Conservation (phyloP, 2,113 vertebrate species). For the Mesitornis unicolor region DNA sequence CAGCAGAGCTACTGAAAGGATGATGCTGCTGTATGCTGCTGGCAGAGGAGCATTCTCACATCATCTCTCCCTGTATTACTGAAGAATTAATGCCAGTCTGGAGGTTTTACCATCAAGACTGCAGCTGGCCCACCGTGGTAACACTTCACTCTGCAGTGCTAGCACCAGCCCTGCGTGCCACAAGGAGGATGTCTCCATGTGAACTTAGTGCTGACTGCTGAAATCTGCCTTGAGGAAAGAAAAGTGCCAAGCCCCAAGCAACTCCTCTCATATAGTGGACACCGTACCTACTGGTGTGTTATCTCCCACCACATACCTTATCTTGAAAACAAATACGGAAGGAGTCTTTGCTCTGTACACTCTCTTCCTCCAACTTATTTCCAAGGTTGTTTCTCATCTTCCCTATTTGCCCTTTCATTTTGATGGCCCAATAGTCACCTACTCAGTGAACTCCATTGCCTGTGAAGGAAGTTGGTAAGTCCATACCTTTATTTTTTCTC, state of each 20-base stretch:
- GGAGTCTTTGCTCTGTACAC: neutral
- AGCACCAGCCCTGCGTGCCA: too few relatives aligned
- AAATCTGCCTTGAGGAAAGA: neutral
- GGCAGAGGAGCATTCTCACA: neutral
- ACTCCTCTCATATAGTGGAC: neutral
- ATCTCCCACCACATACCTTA: neutral
- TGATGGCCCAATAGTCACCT: neutral
- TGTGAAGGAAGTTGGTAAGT: neutral
- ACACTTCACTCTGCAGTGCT: neutral
- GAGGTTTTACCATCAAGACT: neutral
- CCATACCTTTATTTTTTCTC: neutral
- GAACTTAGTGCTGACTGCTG: neutral
- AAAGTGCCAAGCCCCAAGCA: neutral
- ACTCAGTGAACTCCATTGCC: neutral
- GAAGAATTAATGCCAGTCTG: neutral
- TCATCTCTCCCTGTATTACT: neutral
- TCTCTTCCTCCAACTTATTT: neutral
- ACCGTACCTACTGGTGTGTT: neutral
- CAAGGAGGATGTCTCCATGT: too few relatives aligned
- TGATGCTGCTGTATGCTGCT: neutral
- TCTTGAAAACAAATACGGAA: neutral
- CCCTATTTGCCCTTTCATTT: neutral
- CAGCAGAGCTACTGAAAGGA: neutral
- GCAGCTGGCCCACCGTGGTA: neutral
- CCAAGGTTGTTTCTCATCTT: neutral